phyloP scores from a whole-genome alignment of 2,888 invertebrate genomes.

The Lasioglossum lativentre region DNA sequence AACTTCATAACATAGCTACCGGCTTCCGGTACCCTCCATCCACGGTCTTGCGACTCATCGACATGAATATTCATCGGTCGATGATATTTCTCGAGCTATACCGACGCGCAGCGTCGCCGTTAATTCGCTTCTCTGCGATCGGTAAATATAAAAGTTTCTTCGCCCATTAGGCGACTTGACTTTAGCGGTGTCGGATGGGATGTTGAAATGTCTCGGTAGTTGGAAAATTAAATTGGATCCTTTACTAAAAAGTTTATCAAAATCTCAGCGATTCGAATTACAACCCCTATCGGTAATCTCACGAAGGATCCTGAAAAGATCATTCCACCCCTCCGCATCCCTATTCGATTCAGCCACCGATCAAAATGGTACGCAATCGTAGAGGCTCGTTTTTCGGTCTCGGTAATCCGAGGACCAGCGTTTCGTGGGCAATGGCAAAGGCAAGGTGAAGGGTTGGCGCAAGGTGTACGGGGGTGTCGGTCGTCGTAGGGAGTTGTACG shows the following conservation, averaged over 20 bases:
- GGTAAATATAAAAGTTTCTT: slow-evolving; percentile 68
- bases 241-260: too few species aligned
- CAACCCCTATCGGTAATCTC: too few species aligned
- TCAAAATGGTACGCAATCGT: slow-evolving; percentile 8
- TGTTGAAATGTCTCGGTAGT: not conserved
- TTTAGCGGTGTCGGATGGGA: not conserved
- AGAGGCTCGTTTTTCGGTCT: not conserved
- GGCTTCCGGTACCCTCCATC: slow-evolving; percentile 76
- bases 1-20: slow-evolving; percentile 81
- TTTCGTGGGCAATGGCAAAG: slow-evolving; percentile 61
- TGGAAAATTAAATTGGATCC: not conserved
- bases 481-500: slow-evolving; percentile 22
- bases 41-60: slow-evolving; percentile 83
- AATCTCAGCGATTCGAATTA: too few species aligned
- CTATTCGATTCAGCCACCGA: not conserved
- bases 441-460: slow-evolving; percentile 45
- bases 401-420: slow-evolving; percentile 52
- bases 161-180: not conserved
- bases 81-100: slow-evolving; percentile 82
- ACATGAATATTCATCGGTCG: slow-evolving; percentile 84
- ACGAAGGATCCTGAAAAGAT: not conserved
- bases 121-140: slow-evolving; percentile 83
- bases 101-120: slow-evolving; percentile 75
- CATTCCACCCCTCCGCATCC: not conserved
- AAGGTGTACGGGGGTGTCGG: slow-evolving; percentile 13